Evolutionary conservation across 2,888 invertebrate genomes (phyloP), one percentile per base, ranked within the genome.

Genomic region (Plagodis pulveraria): DNA sequence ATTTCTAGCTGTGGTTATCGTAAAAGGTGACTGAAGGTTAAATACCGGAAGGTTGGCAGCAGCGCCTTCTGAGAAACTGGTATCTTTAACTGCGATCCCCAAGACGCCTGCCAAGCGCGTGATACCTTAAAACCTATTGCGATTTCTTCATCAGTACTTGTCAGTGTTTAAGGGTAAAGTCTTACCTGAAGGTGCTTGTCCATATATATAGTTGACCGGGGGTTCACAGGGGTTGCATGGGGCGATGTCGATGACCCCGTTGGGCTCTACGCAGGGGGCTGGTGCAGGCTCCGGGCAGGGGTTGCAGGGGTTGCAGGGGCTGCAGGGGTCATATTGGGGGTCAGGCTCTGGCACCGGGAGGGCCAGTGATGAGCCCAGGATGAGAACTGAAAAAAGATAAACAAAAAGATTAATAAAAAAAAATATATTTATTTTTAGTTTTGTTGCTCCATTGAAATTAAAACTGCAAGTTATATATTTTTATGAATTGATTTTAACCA

Each of bases 121-220:
- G n/a, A n/a, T n/a, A n/a, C n/a, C n/a, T 22, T 22, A 22, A 22
- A 22, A 22, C 22, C 22, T 2, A 22, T 22, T 22, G 22, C 22
- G 22, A 22, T 22, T 22, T 22, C 22, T 2, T 22, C 22, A 22
- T 22, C 4, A 22, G 22, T 22, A 4, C 4, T 22, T 22, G 22
- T 22, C 22, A 22, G 1, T 22, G 22, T 4, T 22, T 22, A 22
- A 22, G 4, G 9, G 6, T 6, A 22, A 48, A 10, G 22, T 36
- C 62, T 72, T 68, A 87, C 88, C 88, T 50, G 69, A 33, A 0
- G 86, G 87, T 0, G 85, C 86, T 48, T 84, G 84, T 2, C 87
- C 86, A 10, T 83, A 78, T 0, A 74, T 33, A 41, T 77, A 84
- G 59, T 77, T 80, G 32, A 84, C 71, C 0, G 73, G 65, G 0